These are phyloP conservation scores for Thymallus thymallus DNA, from an alignment of 2,113 vertebrate genomes.

Conservation along the genomic window DNA sequence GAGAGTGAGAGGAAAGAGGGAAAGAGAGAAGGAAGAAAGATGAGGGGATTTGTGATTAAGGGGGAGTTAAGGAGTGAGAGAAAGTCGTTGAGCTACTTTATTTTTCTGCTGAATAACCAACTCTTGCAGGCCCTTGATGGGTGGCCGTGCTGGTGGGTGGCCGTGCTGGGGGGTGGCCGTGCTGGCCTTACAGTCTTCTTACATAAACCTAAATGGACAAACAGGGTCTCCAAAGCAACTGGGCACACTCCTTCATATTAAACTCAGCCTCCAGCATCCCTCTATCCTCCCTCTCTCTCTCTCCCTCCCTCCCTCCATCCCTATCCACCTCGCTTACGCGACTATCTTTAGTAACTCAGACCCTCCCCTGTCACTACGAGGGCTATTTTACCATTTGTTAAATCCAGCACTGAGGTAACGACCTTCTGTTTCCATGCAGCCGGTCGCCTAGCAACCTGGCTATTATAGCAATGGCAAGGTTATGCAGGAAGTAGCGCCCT, in stretches of 20 bases:
- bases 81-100: background rate
- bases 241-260: background rate
- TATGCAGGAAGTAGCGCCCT: conserved; percentile 63
- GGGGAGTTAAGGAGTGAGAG: conserved; percentile 23
- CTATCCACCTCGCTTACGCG: conserved; percentile 23
- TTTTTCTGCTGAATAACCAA: background rate
- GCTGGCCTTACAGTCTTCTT: background rate
- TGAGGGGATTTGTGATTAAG: conserved; percentile 22
- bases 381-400: conserved; percentile 71
- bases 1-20: background rate
- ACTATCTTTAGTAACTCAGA: conserved; percentile 59
- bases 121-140: background rate
- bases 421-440: conserved; percentile 73
- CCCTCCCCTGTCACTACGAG: conserved; percentile 46
- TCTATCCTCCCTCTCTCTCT: conserved; percentile 23
- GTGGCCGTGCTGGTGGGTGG: background rate
- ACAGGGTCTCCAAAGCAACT: background rate
- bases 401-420: conserved; percentile 74
- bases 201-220: background rate
- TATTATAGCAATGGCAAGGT: conserved; percentile 65
- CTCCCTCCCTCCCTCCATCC: conserved; percentile 8
- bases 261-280: background rate
- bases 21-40: conserved; percentile 19
- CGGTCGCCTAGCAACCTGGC: conserved; percentile 75
- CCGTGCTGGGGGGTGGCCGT: background rate